Evolutionary conservation across 2,113 vertebrate genomes (phyloP), one percentile per base, ranked within the genome.

Genomic region (Callipepla californica): DNA sequence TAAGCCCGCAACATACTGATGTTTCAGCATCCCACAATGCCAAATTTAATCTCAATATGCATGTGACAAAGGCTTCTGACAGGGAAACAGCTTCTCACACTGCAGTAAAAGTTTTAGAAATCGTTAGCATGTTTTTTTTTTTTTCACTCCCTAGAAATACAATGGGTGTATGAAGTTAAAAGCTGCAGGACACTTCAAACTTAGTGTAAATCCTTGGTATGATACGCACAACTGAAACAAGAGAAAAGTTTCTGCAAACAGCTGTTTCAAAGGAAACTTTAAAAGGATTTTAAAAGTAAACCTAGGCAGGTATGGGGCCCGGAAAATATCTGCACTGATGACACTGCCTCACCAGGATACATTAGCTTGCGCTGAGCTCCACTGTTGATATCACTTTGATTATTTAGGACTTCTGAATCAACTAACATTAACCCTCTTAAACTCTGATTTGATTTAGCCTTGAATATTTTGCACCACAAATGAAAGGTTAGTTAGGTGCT

Each of bases 201-300:
- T 26, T 18, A 28, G 1, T 69, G 21, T 42, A 45, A 81, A 92
- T 17, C 19, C 4, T 51, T 28, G 22, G 13, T 9, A 48, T 22
- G 48, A 17, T n/a, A 47, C 0, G 1, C 1, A 3, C 0, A 2
- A 66, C 21, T 32, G 40, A 93, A 80, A 57, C 6, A 45, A 36
- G 32, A 9, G 34, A 55, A 57, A 6, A 23, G 1, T 48, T 40
- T 36, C 8, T 38, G 10, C 70, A 79, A 90, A 81, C 78, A 65
- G 11, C 28, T 84, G 22, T 44, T 85, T 57, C 21, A 81, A 87
- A 87, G 30, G 11, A 84, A 36, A 73, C 59, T 63, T 40, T 26
- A 22, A 63, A 47, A 48, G 74, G 1, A 12, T 26, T 68, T 70
- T 82, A 14, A 73, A 67, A 89, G 63, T n/a, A 48, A 80, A 8